These are phyloP conservation scores for Crambe crambe DNA, from an alignment of 37 sponge, comb jelly and placozoan species.

Conservation along the genomic window DNA sequence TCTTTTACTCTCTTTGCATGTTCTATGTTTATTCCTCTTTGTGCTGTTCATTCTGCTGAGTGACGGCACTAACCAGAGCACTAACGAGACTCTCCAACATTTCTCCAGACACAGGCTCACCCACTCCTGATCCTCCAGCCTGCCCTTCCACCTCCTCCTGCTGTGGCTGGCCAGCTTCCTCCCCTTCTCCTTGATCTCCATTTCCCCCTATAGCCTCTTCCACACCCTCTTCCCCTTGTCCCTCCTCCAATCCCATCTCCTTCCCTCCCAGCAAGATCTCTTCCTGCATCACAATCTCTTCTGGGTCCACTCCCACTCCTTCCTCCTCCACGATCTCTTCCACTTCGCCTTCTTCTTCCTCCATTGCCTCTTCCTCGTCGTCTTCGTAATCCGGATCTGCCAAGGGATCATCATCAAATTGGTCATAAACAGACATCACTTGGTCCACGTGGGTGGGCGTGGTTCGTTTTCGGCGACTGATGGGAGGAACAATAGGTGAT, in stretches of 20 bases:
- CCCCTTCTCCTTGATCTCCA: not conserved
- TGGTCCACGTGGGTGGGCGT: slow-evolving; percentile 3
- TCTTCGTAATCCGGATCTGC: slow-evolving; percentile 6
- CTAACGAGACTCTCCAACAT: not conserved
- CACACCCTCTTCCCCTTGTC: not conserved
- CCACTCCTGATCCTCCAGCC: not conserved
- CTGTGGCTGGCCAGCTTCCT: not conserved
- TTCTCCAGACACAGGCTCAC: not conserved
- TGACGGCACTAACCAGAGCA: not conserved
- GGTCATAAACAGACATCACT: slow-evolving; percentile 14
- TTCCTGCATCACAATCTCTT: not conserved
- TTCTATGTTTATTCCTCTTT: not conserved
- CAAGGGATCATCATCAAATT: slow-evolving; percentile 34
- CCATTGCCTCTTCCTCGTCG: not conserved
- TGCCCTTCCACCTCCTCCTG: slow-evolving; percentile 2
- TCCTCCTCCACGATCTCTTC: slow-evolving; percentile 13
- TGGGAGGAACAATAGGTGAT: not conserved
- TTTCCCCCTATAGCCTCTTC: not conserved
- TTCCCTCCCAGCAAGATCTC: not conserved
- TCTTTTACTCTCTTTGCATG: not conserved
- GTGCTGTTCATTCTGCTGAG: not conserved
- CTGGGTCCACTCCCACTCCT: not conserved
- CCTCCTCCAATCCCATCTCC: not conserved
- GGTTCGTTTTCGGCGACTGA: slow-evolving; percentile 1
- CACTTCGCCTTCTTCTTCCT: not conserved